Percentiles rank a stretch among this genome's conserved stretches.
Evolutionary conservation across 2,797 vertebrate genomes (phyloP).

Genomic region (Pangasius larnaudii): DNA sequence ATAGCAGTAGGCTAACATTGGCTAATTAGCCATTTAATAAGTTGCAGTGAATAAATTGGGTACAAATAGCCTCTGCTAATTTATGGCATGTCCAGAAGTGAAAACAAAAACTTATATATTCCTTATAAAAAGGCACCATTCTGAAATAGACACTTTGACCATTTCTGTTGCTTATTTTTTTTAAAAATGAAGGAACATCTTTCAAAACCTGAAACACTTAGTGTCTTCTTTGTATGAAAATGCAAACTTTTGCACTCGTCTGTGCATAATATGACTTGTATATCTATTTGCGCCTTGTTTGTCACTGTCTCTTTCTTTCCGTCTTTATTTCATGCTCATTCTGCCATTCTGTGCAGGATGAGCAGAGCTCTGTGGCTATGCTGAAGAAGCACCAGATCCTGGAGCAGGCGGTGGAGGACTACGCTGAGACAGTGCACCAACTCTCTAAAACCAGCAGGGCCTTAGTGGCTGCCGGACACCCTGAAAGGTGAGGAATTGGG

Average conservation of each 20-base stretch:
- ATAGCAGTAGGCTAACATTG: background rate
- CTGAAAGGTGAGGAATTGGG: slow-evolving; percentile 81
- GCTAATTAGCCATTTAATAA: background rate
- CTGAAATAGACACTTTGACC: background rate
- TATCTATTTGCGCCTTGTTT: background rate
- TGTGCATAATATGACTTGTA: background rate
- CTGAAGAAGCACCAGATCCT: slow-evolving; percentile 97
- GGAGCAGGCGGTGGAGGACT: slow-evolving; percentile 96
- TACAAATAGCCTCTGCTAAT: background rate
- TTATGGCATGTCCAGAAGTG: background rate
- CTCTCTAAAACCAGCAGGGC: slow-evolving; percentile 92
- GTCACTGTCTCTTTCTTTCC: background rate
- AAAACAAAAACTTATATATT: no score
- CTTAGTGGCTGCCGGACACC: slow-evolving; percentile 87
- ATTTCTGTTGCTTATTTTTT: background rate
- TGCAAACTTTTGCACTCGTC: background rate
- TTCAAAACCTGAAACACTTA: background rate
- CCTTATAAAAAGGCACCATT: background rate
- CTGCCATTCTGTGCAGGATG: slow-evolving; percentile 77
- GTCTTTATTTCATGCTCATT: background rate
- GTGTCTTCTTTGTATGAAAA: background rate
- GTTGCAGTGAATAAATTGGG: background rate
- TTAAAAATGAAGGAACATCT: background rate
- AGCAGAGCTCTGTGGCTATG: slow-evolving; percentile 95
- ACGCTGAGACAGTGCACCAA: slow-evolving; percentile 95